Base-by-base conservation (phyloP, 2,797 vertebrate genomes). In the Eulemur rubriventer region DNA sequence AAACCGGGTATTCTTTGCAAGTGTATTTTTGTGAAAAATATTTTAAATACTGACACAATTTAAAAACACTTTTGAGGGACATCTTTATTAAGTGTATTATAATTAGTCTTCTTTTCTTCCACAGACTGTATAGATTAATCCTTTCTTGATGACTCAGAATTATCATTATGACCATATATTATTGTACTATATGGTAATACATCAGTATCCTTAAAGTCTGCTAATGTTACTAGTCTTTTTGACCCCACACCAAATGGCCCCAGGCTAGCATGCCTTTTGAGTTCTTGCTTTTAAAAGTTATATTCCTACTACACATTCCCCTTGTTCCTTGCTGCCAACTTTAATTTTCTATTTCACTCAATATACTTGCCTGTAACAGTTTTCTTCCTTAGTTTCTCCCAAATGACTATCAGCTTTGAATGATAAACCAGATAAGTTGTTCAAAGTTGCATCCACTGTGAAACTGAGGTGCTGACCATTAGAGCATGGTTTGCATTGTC, bases 1-100 rank as follows among this genome's bases (percentile, higher is more conserved):
- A 63, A 96, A 73, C 30, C 92, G 89, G 48, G 26, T 91, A 65
- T 89, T 94, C 38, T 94, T 35, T 83, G 38, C 20, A 83, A 91
- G 30, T 67, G 33, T 89, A 73, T 95, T 96, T 97, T 89, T 69
- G 82, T 95, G 22, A 91, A 88, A 91, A 61, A 35, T 79, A 83
- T 16, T 94, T 97, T 63, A 90, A 93, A 65, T 95, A 50, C 6
- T 61, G 33, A 94, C 63, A 95, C 17, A 78, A 65, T 93, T 90
- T 65, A 65, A 91, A 92, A 96, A 73, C 12, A 46, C 17, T 75
- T 96, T 75, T 93, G 61, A 70, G 88, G 50, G 35, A 59, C 30
- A 85, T 35, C 18, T 70, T 94, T 96, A 16, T 86, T 92, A 90
- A 86, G 72, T 88, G 13, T 90, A 35, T 86, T 92, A 24, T 75